Percentiles rank a stretch among this genome's conserved stretches.
Conservation (phyloP, 1,140 invertebrate species). For the Ericerus pela region DNA sequence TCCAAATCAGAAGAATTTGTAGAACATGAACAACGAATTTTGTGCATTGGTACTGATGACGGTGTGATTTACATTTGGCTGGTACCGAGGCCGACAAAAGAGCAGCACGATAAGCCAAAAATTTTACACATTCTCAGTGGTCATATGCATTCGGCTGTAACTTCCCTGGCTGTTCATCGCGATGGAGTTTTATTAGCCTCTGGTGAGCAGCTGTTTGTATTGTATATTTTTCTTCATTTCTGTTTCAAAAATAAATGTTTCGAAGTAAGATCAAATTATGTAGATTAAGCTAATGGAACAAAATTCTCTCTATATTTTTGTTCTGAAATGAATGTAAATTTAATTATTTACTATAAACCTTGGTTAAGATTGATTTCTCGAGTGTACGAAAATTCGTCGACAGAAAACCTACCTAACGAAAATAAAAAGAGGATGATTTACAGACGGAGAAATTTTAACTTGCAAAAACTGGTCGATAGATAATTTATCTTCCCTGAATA, state of each 20-base stretch:
- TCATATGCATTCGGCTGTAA: slow-evolving; percentile 38
- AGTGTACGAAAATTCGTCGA: too few species aligned
- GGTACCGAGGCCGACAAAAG: slow-evolving; percentile 27
- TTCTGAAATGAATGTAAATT: too few species aligned
- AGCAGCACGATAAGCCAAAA: slow-evolving; percentile 21
- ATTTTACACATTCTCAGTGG: slow-evolving; percentile 35
- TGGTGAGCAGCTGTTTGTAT: slow-evolving; percentile 23
- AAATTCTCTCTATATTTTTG: too few species aligned
- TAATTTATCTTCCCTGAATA: too few species aligned
- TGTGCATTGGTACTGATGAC: slow-evolving; percentile 36
- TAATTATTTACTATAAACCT: too few species aligned
- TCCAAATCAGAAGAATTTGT: not conserved
- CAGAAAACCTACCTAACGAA: too few species aligned
- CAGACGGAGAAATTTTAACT: too few species aligned
- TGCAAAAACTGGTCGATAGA: too few species aligned
- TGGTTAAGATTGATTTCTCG: too few species aligned
- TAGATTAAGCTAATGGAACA: slow-evolving; percentile 1
- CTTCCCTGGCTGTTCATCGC: slow-evolving; percentile 36
- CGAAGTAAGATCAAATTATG: not conserved
- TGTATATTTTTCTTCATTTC: too few species aligned
- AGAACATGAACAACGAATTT: slow-evolving; percentile 21
- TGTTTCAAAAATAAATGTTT: too few species aligned
- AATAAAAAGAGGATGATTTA: too few species aligned
- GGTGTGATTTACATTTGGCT: slow-evolving; percentile 39
- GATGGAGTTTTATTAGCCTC: slow-evolving; percentile 39